Evolutionary conservation across 2,888 invertebrate species (phyloP), one percentile per base, ranked within the genome.

Genomic region (Athetis lepigone): DNA sequence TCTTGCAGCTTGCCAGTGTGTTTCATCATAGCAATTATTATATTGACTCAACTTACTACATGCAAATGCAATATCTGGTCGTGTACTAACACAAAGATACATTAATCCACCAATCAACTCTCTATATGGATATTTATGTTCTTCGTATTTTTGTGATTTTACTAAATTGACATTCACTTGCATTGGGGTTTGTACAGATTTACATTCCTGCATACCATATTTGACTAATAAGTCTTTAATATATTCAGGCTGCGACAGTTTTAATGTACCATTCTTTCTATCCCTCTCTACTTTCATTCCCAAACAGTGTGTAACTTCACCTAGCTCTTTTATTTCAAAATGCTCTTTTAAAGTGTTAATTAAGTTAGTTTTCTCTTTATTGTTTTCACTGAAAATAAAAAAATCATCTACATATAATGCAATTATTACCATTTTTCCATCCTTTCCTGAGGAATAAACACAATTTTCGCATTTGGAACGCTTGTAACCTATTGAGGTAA

Each of bases 91-190:
- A 2, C 33, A 49, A 13, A 49, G 21, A 36, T 36, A 49, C 49
- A 49, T 36, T 2, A 49, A n/a, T 18, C 49, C 49, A 36, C 49
- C 49, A 21, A 49, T n/a, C 49, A 23, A 36, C 49, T 49, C 36
- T 21, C 36, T 19, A 36, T 49, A 49, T 5, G 49, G 49, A 19
- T 36, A 49, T 47, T 47, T 49, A 9, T 9, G 4, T n/a, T n/a
- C n/a, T 21, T 49, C 49, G 11, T 21, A 23, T 33, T 0, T 19
- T 4, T 47, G 8, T 8, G 47, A 33, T 50, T 37, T 50, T 50
- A 36, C 21, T n/a, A 33, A 19, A 8, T 9, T 11, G 33, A 49
- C 36, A 49, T 49, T 49, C 21, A 36, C 49, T 33, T 47, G 47
- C 47, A 47, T 47, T 47, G 47, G 47, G 19, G 33, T 47, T 7